Conservation (phyloP, 2,797 vertebrate genomes). For the Gymnoscopelus microlampas region DNA sequence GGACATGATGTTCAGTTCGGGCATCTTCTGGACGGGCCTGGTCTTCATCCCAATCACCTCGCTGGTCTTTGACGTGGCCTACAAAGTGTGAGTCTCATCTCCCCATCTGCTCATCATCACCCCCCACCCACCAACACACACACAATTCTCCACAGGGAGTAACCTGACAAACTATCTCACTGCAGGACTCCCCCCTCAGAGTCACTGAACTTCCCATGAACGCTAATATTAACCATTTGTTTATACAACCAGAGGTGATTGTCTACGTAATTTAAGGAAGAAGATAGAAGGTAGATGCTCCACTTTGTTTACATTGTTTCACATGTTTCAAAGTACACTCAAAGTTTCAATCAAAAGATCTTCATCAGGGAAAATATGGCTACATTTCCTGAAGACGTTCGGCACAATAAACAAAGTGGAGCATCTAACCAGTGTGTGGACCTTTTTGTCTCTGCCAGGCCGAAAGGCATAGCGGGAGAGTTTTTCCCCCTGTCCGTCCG, state of each 20-base stretch:
- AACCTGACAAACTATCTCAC: slow-evolving; percentile 48
- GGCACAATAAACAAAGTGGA: too few relatives aligned
- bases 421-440: too few relatives aligned
- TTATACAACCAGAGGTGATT: neutral
- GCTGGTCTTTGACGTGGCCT: slow-evolving; percentile 91
- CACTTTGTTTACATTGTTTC: too few relatives aligned
- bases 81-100: slow-evolving; percentile 93
- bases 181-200: slow-evolving; percentile 24
- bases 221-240: slow-evolving; percentile 17
- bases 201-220: slow-evolving; percentile 16
- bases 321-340: too few relatives aligned
- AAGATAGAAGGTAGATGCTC: too few relatives aligned
- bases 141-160: slow-evolving; percentile 46
- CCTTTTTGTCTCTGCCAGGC: too few relatives aligned
- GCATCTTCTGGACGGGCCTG: slow-evolving; percentile 96
- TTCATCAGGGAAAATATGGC: too few relatives aligned
- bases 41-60: slow-evolving; percentile 95
- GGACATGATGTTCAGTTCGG: slow-evolving; percentile 93
- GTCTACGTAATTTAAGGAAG: too few relatives aligned
- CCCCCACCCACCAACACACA: slow-evolving; percentile 19
- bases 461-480: too few relatives aligned
- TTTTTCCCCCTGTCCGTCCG: too few relatives aligned
- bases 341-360: too few relatives aligned
- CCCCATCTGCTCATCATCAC: slow-evolving; percentile 48
- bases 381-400: too few relatives aligned